These are phyloP conservation scores for Diceros bicornis DNA, from an alignment of 2,797 vertebrate genomes.

Conservation along the genomic window DNA sequence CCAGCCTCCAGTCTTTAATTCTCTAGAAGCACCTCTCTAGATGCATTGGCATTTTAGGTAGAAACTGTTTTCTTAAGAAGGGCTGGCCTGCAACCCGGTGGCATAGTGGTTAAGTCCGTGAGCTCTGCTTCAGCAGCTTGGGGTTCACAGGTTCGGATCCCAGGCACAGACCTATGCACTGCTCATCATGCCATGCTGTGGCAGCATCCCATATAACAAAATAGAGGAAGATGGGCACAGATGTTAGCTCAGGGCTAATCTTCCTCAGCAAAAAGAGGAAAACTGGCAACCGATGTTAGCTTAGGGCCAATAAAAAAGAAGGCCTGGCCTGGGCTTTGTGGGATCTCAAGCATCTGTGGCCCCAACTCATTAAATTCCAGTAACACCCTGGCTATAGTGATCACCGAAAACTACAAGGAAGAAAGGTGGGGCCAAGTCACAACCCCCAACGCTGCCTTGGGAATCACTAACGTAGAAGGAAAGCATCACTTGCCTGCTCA, in stretches of 20 bases:
- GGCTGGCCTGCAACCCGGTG: neutral
- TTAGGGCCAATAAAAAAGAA: neutral
- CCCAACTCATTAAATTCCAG: neutral
- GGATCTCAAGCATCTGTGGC: neutral
- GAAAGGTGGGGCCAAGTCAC: neutral
- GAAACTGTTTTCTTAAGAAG: neutral
- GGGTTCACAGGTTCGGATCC: too few relatives aligned
- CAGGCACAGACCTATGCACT: too few relatives aligned
- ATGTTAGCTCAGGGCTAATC: too few relatives aligned
- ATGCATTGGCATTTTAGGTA: neutral
- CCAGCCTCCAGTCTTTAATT: neutral
- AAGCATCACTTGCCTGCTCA: neutral
- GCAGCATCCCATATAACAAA: too few relatives aligned
- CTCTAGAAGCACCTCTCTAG: neutral
- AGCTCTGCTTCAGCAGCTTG: too few relatives aligned
- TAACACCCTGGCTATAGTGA: neutral
- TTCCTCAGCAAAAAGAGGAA: too few relatives aligned
- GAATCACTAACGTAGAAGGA: too few relatives aligned
- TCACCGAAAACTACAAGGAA: too few relatives aligned
- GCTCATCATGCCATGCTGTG: too few relatives aligned
- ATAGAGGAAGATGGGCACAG: too few relatives aligned
- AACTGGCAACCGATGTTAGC: too few relatives aligned
- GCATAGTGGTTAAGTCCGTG: too few relatives aligned
- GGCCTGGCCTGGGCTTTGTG: neutral
- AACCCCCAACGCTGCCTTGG: neutral